Conservation (phyloP, 2,888 invertebrate species). For the Drosophila nr. medialis region DNA sequence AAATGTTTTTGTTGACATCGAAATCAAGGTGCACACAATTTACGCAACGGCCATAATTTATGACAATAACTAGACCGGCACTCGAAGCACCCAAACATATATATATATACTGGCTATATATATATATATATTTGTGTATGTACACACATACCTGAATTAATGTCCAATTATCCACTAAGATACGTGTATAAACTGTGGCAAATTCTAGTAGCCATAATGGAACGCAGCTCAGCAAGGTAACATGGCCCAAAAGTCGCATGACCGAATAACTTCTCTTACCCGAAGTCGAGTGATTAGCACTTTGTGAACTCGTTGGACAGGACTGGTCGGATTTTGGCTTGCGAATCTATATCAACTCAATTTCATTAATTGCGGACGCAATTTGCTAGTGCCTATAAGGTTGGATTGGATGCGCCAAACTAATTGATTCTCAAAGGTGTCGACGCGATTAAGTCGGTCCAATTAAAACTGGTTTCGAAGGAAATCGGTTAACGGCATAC, state of each 20-base stretch:
- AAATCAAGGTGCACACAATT: slow-evolving; percentile 41
- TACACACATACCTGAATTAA: slow-evolving; percentile 1
- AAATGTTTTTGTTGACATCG: slow-evolving; percentile 53
- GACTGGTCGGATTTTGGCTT: slow-evolving; percentile 42
- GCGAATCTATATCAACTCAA: slow-evolving; percentile 46
- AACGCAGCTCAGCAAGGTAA: background rate
- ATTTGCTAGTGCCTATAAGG: slow-evolving; percentile 62
- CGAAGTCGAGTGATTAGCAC: slow-evolving; percentile 27
- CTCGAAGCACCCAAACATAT: slow-evolving; percentile 5
- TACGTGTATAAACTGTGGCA: background rate
- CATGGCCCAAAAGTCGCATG: slow-evolving; percentile 49
- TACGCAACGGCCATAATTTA: slow-evolving; percentile 58
- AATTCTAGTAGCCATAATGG: slow-evolving; percentile 32
- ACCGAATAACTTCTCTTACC: slow-evolving; percentile 24
- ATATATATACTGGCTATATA: background rate
- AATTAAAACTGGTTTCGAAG: slow-evolving; percentile 43
- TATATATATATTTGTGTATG: background rate
- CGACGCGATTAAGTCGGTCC: slow-evolving; percentile 30
- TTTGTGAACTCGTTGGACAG: slow-evolving; percentile 51
- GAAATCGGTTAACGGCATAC: slow-evolving; percentile 31
- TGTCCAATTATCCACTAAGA: background rate
- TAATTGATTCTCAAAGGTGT: slow-evolving; percentile 74
- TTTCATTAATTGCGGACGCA: slow-evolving; percentile 59
- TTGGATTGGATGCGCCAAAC: slow-evolving; percentile 54
- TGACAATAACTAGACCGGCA: slow-evolving; percentile 43